phyloP scores from a whole-genome alignment of 1,140 invertebrate genomes.

The Venturia canescens region DNA sequence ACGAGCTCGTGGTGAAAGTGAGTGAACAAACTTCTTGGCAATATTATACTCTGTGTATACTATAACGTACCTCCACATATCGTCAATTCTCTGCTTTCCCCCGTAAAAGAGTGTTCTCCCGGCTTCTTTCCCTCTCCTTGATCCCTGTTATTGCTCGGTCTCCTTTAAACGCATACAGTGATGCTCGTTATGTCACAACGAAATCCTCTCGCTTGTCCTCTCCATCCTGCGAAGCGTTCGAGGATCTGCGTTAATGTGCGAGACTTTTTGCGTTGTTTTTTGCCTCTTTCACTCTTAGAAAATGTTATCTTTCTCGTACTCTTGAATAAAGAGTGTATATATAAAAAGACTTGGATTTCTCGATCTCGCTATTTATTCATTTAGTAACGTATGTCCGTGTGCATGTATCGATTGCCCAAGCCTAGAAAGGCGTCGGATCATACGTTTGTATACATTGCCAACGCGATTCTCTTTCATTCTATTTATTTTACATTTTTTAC shows the following conservation, averaged over 20 bases:
- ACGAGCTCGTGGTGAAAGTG: constrained; percentile 65
- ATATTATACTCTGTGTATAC: constrained; percentile 7
- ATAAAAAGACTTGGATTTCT: background rate
- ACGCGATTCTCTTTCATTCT: too few species aligned
- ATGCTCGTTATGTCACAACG: constrained; percentile 68
- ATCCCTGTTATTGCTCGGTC: constrained; percentile 60
- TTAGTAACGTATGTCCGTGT: too few species aligned
- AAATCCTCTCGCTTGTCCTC: constrained; percentile 13
- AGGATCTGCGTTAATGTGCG: background rate
- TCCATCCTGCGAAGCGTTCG: background rate
- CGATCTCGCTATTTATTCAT: too few species aligned
- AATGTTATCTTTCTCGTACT: background rate
- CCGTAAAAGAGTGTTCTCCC: constrained; percentile 62
- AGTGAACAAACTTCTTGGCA: constrained; percentile 51
- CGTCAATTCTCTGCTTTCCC: constrained; percentile 64
- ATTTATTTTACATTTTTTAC: too few species aligned
- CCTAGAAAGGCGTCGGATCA: too few species aligned
- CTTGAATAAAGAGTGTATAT: background rate
- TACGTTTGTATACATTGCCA: too few species aligned
- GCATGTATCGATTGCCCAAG: too few species aligned
- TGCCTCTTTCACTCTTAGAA: background rate
- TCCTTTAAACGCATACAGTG: constrained; percentile 72
- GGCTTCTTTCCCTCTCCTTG: constrained; percentile 48
- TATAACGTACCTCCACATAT: constrained; percentile 1
- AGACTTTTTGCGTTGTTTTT: background rate